Base-by-base conservation (phyloP, 2,113 vertebrate genomes). In the Cardinalis cardinalis region DNA sequence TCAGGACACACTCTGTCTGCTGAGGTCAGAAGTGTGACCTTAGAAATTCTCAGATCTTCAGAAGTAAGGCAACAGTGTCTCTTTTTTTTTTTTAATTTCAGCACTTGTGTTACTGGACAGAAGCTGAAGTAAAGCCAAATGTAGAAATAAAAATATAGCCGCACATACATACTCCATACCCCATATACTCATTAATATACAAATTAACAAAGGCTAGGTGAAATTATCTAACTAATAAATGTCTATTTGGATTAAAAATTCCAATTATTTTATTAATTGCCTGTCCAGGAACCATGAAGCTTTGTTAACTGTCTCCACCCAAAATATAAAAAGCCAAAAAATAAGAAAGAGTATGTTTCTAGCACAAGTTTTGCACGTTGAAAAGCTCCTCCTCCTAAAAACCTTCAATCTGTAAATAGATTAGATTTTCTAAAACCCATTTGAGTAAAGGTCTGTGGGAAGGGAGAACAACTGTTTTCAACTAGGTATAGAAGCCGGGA, bases 91-190 rank as follows among this genome's bases (percentile, higher is more conserved):
- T 29, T 21, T 64, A 71, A 55, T 91, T 95, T 95, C 93, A 95
- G 93, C 90, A 96, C 93, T 80, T 66, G 3, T 25, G 4, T 36
- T 68, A 41, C 68, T 93, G 92, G 94, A 88, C 89, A 95, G 93
- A 93, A 92, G 61, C 77, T 64, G 43, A 85, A 88, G 25, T 18
- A 40, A 89, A 74, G n/a, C 29, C 63, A 78, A 79, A 68, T 18
- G 2, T 11, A 49, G 34, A 76, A 49, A 65, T 17, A 46, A 87
- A 48, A 84, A 38, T 25, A 11, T 0, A 70, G 46, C 7, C 18
- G 7, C 29, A 14, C 3, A 3, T 43, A 26, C 6, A 17, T 5
- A 60, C 13, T 41, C 40, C 40, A 41, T 41, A 41, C 14, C 15
- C 14, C 18, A 26, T 23, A 9, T n/a, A 44, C 2, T 38, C 52